Base-by-base conservation (phyloP, 2,888 invertebrate species). In the Papilio protenor region DNA sequence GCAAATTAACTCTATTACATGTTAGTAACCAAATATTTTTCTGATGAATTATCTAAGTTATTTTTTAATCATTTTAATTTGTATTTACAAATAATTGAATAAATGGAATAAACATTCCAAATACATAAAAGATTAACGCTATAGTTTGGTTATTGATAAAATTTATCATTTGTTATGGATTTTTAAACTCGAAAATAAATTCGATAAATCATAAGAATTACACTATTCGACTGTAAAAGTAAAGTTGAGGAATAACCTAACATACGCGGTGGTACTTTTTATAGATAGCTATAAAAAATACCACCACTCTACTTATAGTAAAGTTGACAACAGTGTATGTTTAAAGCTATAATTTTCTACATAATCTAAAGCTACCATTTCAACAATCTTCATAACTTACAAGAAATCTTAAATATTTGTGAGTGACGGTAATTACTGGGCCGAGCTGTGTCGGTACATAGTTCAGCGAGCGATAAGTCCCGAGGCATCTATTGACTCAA, bases 401-500 rank as follows among this genome's bases (percentile, higher is more conserved):
- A 66, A 66, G 21, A 69, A 45, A 69, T 69, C 66, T 69, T 69
- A 69, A 45, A 69, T 69, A 69, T 66, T 40, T 12, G 21, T 69
- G 66, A 11, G n/a, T 2, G 47, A 12, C 59, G 45, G 27, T 59
- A 76, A 70, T 76, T 69, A 70, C 27, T 76, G 75, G 75, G 81
- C 21, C 55, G 73, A 70, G 47, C 61, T 73, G 55, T n/a, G 66
- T 27, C 18, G 23, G 55, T 77, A 82, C 84, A 85, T 82, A 84
- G 85, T 86, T 85, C 82, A 89, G 86, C 87, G 89, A 88, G 84
- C 85, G 84, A 86, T 86, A 85, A 85, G 85, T 86, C 88, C 83
- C 85, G 85, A 85, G 86, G 89, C 90, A 89, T 91, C 92, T 94
- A 92, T 94, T 93, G 90, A 91, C 89, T 90, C 90, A 90, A 91